phyloP scores from a whole-genome alignment of 2,113 vertebrate genomes.

The Atherinomorus stipes region DNA sequence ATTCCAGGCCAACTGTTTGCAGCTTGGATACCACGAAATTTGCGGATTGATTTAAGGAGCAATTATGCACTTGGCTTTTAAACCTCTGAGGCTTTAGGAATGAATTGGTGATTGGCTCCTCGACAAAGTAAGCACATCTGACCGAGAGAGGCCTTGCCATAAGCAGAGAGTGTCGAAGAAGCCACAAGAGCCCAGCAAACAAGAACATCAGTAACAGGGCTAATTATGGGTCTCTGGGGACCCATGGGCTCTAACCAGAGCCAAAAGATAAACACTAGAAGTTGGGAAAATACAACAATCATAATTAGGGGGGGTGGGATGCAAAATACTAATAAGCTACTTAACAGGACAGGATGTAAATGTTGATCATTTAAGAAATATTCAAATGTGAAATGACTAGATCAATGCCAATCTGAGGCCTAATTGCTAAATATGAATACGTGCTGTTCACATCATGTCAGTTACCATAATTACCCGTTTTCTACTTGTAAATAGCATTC shows the following conservation, averaged over 20 bases:
- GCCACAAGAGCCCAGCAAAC: slow-evolving; percentile 74
- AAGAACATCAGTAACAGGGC: slow-evolving; percentile 53
- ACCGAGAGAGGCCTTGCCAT: slow-evolving; percentile 64
- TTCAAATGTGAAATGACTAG: not conserved
- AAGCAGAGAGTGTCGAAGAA: slow-evolving; percentile 62
- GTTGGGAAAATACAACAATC: slow-evolving; percentile 45
- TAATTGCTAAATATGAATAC: not conserved
- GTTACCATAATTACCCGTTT: slow-evolving; percentile 6
- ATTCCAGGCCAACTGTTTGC: slow-evolving; percentile 73
- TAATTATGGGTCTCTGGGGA: slow-evolving; percentile 54
- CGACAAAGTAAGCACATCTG: slow-evolving; percentile 78
- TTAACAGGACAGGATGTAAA: not conserved
- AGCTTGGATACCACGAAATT: slow-evolving; percentile 75
- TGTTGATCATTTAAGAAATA: not conserved
- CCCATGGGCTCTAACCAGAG: slow-evolving; percentile 55
- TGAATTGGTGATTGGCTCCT: slow-evolving; percentile 74
- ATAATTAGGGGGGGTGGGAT: slow-evolving; percentile 8
- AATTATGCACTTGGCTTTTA: slow-evolving; percentile 84
- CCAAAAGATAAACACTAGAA: slow-evolving; percentile 50
- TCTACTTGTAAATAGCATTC: not conserved
- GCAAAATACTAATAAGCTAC: slow-evolving; percentile 7
- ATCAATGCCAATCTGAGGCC: not conserved
- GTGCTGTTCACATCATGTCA: not conserved
- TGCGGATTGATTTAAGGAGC: slow-evolving; percentile 82
- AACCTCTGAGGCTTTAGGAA: slow-evolving; percentile 80